phyloP scores from a whole-genome alignment of 2,797 vertebrate species.

The Chrosomus eos region DNA sequence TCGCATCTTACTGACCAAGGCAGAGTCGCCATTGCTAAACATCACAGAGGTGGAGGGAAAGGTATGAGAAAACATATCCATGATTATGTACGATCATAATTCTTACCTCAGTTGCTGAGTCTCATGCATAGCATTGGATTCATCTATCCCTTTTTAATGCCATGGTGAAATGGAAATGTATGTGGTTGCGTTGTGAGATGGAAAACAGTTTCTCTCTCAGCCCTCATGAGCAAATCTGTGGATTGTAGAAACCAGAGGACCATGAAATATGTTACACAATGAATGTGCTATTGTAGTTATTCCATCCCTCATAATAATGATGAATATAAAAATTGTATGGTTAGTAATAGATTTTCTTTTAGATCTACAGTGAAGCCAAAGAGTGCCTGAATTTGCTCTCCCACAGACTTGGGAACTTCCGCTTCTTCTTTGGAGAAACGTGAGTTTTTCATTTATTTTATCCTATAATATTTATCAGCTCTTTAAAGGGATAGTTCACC shows the following conservation, averaged over 20 bases:
- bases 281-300: constrained; percentile 13
- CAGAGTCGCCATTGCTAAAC: constrained; percentile 85
- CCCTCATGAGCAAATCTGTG: background rate
- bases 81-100: background rate
- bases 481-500: background rate
- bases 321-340: background rate
- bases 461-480: background rate
- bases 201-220: constrained; percentile 51
- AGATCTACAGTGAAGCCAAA: constrained; percentile 98
- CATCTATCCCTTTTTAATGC: background rate
- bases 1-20: constrained; percentile 90
- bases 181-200: constrained; percentile 45
- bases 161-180: constrained; percentile 36
- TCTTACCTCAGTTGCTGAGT: background rate
- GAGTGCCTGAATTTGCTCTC: constrained; percentile 97
- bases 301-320: background rate
- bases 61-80: constrained; percentile 70
- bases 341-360: constrained; percentile 52
- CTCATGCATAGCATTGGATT: background rate
- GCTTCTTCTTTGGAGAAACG: constrained; percentile 94
- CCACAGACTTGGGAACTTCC: constrained; percentile 87
- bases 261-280: constrained; percentile 13
- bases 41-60: constrained; percentile 92
- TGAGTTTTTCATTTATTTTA: constrained; percentile 75
- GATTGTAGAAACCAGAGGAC: constrained; percentile 2